phyloP scores from a whole-genome alignment of 2,797 vertebrate genomes.

The Parotocinclus haroldoi region DNA sequence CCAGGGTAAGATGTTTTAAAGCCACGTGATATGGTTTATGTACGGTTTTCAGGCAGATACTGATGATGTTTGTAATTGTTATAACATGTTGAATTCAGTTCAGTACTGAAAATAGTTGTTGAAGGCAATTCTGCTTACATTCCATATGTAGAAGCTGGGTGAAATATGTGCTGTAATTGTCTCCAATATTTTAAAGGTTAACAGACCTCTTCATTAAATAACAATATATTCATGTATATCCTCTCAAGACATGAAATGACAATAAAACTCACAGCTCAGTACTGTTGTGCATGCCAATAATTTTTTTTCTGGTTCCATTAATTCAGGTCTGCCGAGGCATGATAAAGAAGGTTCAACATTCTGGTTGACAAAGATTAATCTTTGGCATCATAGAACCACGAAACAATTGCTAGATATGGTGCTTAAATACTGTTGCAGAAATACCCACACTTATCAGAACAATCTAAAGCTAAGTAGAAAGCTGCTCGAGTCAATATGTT shows the following conservation, averaged over 20 bases:
- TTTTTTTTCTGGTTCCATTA: constrained; percentile 17
- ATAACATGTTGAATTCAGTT: no score
- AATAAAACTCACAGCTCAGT: constrained; percentile 30
- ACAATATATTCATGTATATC: constrained; percentile 26
- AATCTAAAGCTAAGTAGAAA: not conserved
- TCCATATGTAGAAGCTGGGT: not conserved
- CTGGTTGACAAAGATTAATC: constrained; percentile 11
- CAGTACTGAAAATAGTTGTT: not conserved
- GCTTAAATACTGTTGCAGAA: not conserved
- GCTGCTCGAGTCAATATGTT: not conserved
- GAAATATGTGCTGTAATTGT: not conserved
- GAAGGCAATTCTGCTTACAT: not conserved
- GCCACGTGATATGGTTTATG: no score
- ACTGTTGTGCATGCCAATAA: constrained; percentile 12
- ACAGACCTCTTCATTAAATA: constrained; percentile 29
- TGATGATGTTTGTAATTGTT: no score
- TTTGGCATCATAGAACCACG: not conserved
- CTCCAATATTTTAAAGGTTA: constrained; percentile 10
- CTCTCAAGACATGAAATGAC: constrained; percentile 24
- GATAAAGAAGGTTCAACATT: constrained; percentile 17
- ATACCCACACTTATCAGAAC: not conserved
- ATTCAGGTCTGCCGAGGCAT: constrained; percentile 12
- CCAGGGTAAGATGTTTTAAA: constrained; percentile 66
- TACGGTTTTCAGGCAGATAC: no score
- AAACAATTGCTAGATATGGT: not conserved